Evolutionary conservation across 2,888 invertebrate species (phyloP).

Genomic region (Phlogophora meticulosa): DNA sequence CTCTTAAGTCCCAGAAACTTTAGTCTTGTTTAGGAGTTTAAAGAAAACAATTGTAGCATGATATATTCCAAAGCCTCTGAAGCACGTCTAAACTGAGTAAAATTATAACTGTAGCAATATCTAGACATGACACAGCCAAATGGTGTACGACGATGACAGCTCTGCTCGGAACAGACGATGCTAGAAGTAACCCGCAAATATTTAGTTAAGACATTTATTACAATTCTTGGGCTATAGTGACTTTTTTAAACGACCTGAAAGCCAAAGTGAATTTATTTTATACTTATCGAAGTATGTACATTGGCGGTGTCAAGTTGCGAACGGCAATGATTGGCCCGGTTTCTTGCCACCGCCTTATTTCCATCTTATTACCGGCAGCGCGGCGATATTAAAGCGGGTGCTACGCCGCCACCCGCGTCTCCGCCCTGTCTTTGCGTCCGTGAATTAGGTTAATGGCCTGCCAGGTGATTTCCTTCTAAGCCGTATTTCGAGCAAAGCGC

Average conservation of each 20-base stretch:
- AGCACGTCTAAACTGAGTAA: not conserved
- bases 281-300: constrained; percentile 72
- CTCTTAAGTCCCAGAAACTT: constrained; percentile 50
- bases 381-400: constrained; percentile 89
- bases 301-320: constrained; percentile 83
- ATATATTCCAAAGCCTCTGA: constrained; percentile 23
- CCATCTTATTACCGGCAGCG: constrained; percentile 90
- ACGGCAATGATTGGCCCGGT: constrained; percentile 88
- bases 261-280: constrained; percentile 64
- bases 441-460: constrained; percentile 91
- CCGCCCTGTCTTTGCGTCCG: constrained; percentile 90
- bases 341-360: constrained; percentile 88
- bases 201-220: constrained; percentile 34
- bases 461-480: constrained; percentile 90
- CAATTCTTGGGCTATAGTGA: constrained; percentile 36
- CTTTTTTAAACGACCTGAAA: constrained; percentile 53
- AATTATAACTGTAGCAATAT: not conserved
- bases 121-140: constrained; percentile 5
- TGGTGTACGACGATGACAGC: constrained; percentile 1
- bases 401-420: constrained; percentile 83
- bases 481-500: constrained; percentile 86
- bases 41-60: constrained; percentile 41
- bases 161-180: not conserved
- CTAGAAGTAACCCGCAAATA: constrained; percentile 25
- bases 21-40: constrained; percentile 44